Evolutionary conservation across 2,888 invertebrate genomes (phyloP).

Genomic region (Drosophila rellima): DNA sequence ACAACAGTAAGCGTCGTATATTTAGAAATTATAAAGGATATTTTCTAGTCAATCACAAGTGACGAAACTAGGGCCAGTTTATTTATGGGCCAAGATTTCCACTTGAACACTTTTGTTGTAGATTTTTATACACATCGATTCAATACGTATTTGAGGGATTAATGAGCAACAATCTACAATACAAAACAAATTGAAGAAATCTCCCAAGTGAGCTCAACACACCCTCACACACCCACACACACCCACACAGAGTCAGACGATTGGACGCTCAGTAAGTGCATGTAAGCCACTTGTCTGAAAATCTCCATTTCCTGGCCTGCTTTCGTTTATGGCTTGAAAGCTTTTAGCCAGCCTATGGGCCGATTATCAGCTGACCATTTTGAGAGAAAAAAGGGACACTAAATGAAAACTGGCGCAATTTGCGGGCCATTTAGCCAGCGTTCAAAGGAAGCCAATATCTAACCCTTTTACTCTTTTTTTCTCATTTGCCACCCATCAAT

Average conservation of each 20-base stretch:
- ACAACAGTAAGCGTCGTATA: too few relatives aligned
- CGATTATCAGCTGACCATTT: slow-evolving; percentile 67
- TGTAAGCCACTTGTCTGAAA: slow-evolving; percentile 73
- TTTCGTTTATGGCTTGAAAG: slow-evolving; percentile 71
- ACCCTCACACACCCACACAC: slow-evolving; percentile 31
- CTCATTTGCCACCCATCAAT: neutral
- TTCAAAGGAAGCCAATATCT: slow-evolving; percentile 35
- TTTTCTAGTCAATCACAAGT: slow-evolving; percentile 8
- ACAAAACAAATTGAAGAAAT: slow-evolving; percentile 75
- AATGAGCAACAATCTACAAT: slow-evolving; percentile 78
- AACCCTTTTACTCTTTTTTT: slow-evolving; percentile 25
- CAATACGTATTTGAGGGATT: slow-evolving; percentile 74
- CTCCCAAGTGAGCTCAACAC: slow-evolving; percentile 14
- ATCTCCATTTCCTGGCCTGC: slow-evolving; percentile 73
- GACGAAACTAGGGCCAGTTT: slow-evolving; percentile 31
- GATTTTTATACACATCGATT: slow-evolving; percentile 68
- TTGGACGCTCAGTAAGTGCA: slow-evolving; percentile 56
- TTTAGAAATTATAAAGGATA: slow-evolving; percentile 11
- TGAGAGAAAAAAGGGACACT: slow-evolving; percentile 34
- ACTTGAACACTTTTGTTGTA: slow-evolving; percentile 77
- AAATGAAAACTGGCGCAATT: slow-evolving; percentile 60
- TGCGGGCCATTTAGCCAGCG: slow-evolving; percentile 63
- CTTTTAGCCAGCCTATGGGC: slow-evolving; percentile 68
- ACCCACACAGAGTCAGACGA: slow-evolving; percentile 33
- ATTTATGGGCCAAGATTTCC: slow-evolving; percentile 76